Evolutionary conservation across 2,888 invertebrate species (phyloP), one percentile per base, ranked within the genome.

Genomic region (Thecophora atra): DNA sequence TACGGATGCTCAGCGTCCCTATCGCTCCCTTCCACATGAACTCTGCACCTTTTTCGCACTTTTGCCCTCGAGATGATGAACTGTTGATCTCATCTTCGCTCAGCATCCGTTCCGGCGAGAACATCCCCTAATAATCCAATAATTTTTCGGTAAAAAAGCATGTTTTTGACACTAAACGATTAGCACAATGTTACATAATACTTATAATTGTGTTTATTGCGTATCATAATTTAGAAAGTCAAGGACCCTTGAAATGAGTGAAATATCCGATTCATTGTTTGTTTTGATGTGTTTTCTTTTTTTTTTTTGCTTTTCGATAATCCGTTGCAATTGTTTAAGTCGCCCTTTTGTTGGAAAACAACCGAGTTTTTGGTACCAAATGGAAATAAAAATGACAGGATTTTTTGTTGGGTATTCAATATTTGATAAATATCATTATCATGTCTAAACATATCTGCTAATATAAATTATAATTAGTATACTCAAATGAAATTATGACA

Each of bases 231-330:
- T 70, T 70, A 76, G 66, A 78, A 80, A 84, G 85, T 84, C 85
- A 84, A 84, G 85, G 81, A 82, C 82, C 84, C 85, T 82, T 82
- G 78, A 84, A 84, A 83, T 82, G 81, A 84, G 84, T 82, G 78
- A 77, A 78, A 79, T 76, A 75, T 75, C 75, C 77, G 75, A 74
- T 75, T 73, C 72, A 52, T 64, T 58, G 75, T 75, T 73, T 75
- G 75, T 76, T 76, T 76, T 73, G n/a, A 44, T 47, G 47, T 2
- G 15, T 47, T 47, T n/a, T 47, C 15, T 47, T 47, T 47, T 5
- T 47, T 47, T 47, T 47, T 28, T 47, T 47, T 47, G 11, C 17
- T 47, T 47, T 47, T 47, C 58, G 24, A 26, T 58, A 58, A 26
- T 58, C 26, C 15, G 58, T 15, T 58, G 17, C 26, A 28, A 24